Evolutionary conservation across 2,113 vertebrate genomes (phyloP).

Genomic region (Hassar affinis): DNA sequence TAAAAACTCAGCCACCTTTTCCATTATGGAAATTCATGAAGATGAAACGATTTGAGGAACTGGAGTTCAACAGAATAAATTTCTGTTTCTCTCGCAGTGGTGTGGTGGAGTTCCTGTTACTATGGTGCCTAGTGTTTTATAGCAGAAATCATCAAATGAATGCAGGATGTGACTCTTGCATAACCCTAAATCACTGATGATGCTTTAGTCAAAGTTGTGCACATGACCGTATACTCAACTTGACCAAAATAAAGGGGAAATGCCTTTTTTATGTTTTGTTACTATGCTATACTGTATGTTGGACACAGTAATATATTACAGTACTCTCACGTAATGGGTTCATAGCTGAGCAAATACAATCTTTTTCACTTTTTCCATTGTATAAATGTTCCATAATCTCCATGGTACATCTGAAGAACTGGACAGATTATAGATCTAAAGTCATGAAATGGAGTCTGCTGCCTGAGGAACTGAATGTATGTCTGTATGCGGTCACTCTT

Average conservation of each 20-base stretch:
- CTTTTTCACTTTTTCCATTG: conserved; percentile 4
- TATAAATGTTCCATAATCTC: background rate
- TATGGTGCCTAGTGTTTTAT: conserved; percentile 70
- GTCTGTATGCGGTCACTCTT: background rate
- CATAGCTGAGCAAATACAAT: conserved; percentile 40
- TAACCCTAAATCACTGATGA: conserved; percentile 32
- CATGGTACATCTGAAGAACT: background rate
- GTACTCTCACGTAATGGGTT: conserved; percentile 12
- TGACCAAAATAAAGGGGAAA: conserved; percentile 29
- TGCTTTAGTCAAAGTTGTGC: conserved; percentile 24
- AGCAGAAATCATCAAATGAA: conserved; percentile 46
- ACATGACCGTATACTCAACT: conserved; percentile 28
- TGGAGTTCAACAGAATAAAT: conserved; percentile 39
- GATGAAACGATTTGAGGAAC: conserved; percentile 42
- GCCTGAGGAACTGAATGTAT: background rate
- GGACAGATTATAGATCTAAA: conserved; percentile 49
- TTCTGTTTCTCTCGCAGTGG: conserved; percentile 51
- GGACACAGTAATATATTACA: conserved; percentile 31
- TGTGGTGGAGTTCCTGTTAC: conserved; percentile 61
- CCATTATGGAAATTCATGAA: conserved; percentile 40
- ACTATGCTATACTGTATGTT: conserved; percentile 18
- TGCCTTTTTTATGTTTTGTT: conserved; percentile 41
- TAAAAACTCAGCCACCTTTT: conserved; percentile 27
- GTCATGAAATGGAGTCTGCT: conserved; percentile 1
- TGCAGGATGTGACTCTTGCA: conserved; percentile 26